Conservation (phyloP, 2,113 vertebrate species). For the Prochilodus magdalenae region DNA sequence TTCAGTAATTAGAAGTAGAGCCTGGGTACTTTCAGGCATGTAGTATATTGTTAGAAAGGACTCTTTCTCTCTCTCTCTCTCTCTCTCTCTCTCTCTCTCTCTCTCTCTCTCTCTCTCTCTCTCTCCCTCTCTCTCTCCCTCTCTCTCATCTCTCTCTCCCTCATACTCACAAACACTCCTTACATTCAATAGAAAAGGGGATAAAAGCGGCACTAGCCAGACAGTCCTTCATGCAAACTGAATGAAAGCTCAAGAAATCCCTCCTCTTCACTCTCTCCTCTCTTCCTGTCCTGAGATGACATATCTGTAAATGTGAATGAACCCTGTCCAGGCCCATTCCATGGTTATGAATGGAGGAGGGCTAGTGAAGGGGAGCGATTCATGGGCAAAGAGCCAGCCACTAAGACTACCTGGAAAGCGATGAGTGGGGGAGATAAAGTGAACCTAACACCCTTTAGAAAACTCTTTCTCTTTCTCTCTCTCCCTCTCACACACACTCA, state of each 20-base stretch:
- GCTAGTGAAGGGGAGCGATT: background rate
- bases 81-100: too few species aligned
- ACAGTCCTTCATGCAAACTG: background rate
- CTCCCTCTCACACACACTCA: constrained; percentile 1
- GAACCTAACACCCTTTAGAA: constrained; percentile 12
- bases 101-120: background rate
- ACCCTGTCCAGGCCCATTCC: constrained; percentile 13
- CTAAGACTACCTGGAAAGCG: constrained; percentile 23
- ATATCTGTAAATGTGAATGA: constrained; percentile 38
- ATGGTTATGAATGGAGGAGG: constrained; percentile 38
- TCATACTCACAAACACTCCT: background rate
- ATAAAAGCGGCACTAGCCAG: background rate
- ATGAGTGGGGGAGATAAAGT: constrained; percentile 36
- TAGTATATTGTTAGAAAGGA: too few species aligned
- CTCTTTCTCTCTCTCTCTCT: too few species aligned
- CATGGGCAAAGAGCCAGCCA: constrained; percentile 36
- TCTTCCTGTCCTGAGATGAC: constrained; percentile 14
- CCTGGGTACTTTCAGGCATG: too few species aligned
- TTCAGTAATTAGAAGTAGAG: too few species aligned
- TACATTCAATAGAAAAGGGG: background rate
- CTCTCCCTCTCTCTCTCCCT: background rate
- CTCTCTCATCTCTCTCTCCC: background rate
- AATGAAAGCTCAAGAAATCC: constrained; percentile 7
- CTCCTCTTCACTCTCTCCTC: background rate
- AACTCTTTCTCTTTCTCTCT: constrained; percentile 5